phyloP scores from a whole-genome alignment of 2,888 invertebrate genomes.

The Acleris laterana region DNA sequence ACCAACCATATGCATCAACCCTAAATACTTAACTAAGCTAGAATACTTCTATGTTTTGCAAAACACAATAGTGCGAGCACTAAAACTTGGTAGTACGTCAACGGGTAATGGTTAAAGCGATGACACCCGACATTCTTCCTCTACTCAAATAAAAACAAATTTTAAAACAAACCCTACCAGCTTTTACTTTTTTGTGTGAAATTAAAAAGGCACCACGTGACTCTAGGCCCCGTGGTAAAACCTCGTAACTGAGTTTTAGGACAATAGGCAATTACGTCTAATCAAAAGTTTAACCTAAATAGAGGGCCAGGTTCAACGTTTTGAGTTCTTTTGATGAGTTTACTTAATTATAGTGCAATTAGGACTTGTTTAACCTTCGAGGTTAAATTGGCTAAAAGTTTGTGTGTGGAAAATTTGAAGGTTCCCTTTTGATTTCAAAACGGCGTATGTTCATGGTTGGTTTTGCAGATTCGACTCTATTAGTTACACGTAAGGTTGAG shows the following conservation, averaged over 20 bases:
- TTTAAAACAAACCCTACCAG: too few species aligned
- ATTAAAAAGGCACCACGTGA: neutral
- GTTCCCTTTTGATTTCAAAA: neutral
- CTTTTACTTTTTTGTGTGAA: neutral
- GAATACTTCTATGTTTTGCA: too few species aligned
- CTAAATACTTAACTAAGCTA: too few species aligned
- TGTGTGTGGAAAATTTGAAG: constrained; percentile 8
- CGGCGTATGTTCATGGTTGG: too few species aligned
- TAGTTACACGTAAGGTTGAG: too few species aligned
- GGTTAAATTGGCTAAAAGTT: constrained; percentile 17
- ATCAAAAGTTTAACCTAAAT: constrained; percentile 36
- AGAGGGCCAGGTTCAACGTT: constrained; percentile 18
- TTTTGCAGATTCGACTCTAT: too few species aligned
- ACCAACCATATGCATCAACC: too few species aligned
- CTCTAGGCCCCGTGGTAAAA: neutral
- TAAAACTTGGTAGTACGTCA: too few species aligned
- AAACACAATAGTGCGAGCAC: too few species aligned
- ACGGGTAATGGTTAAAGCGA: too few species aligned
- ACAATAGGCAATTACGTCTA: constrained; percentile 25
- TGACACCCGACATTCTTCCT: too few species aligned
- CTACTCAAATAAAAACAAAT: too few species aligned
- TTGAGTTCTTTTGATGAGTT: constrained; percentile 32
- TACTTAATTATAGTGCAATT: constrained; percentile 25
- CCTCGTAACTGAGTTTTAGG: constrained; percentile 12
- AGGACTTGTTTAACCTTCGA: constrained; percentile 17